Evolutionary conservation across 1,140 invertebrate species (phyloP).

Genomic region (Homarus americanus): DNA sequence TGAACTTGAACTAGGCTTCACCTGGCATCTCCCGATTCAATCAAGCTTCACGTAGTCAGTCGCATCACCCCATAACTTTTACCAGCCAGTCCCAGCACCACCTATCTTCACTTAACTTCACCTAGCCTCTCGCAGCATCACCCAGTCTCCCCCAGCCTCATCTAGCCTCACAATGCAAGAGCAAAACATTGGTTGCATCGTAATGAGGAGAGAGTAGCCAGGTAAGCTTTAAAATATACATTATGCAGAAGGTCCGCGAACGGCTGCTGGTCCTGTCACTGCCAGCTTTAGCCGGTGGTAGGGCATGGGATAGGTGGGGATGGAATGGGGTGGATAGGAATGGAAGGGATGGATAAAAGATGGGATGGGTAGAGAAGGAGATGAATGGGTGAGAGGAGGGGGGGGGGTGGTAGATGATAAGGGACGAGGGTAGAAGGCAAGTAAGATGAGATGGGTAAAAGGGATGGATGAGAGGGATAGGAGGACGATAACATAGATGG

Average conservation of each 20-base stretch:
- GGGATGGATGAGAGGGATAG: too few species aligned
- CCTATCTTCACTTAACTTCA: background rate
- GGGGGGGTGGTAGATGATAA: too few species aligned
- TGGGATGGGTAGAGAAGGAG: background rate
- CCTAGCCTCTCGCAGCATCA: background rate
- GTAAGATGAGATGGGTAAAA: too few species aligned
- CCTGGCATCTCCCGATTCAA: too few species aligned
- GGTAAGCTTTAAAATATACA: slow-evolving; percentile 3
- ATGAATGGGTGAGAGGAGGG: too few species aligned
- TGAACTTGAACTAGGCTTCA: too few species aligned
- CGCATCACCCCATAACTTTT: too few species aligned
- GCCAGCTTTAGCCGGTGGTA: background rate
- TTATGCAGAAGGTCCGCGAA: background rate
- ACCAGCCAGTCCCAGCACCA: too few species aligned
- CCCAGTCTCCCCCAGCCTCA: background rate
- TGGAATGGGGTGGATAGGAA: background rate
- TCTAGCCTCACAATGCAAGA: background rate
- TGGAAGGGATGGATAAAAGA: background rate
- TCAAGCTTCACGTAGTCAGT: too few species aligned
- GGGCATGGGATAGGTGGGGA: background rate
- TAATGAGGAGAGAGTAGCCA: slow-evolving; percentile 2
- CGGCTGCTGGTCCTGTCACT: background rate
- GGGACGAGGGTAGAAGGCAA: too few species aligned
- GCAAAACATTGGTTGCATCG: background rate
- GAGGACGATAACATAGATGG: too few species aligned